phyloP scores from a whole-genome alignment of 1,140 invertebrate genomes.

The Ceratosolen fusciceps region DNA sequence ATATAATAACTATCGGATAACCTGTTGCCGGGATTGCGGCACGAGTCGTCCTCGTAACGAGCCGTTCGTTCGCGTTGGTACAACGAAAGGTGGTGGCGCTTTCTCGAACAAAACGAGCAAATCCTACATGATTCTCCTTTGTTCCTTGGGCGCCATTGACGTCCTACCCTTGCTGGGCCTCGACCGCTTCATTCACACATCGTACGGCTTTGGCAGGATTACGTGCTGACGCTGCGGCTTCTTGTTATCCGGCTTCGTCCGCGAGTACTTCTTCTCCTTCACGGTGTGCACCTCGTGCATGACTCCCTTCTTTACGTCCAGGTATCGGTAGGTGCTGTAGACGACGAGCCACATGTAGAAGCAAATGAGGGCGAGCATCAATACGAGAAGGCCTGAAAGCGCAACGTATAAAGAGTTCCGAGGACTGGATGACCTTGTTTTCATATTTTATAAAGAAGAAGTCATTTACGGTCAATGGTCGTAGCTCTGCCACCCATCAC shows the following conservation, averaged over 20 bases:
- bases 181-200: conserved; percentile 54
- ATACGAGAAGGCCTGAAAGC: conserved; percentile 60
- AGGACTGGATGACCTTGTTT: too few relatives aligned
- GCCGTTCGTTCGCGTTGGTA: neutral
- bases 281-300: conserved; percentile 63
- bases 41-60: neutral
- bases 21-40: neutral
- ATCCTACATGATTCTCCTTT: neutral
- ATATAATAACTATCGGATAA: conserved; percentile 22
- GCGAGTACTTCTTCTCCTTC: conserved; percentile 52
- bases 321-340: conserved; percentile 69
- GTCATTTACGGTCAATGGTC: conserved; percentile 63
- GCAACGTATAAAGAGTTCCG: neutral
- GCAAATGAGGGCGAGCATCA: conserved; percentile 60
- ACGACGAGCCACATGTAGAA: conserved; percentile 71
- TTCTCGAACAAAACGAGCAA: neutral
- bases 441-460: neutral
- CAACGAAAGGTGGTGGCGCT: neutral
- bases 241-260: conserved; percentile 46
- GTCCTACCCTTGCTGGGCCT: neutral
- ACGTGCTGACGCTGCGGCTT: conserved; percentile 52
- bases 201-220: conserved; percentile 55
- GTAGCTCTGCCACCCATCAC: conserved; percentile 61
- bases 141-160: neutral
- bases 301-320: conserved; percentile 65